Evolutionary conservation across 2,888 invertebrate genomes (phyloP), one percentile per base, ranked within the genome.

Genomic region (Chymomyza amoena): DNA sequence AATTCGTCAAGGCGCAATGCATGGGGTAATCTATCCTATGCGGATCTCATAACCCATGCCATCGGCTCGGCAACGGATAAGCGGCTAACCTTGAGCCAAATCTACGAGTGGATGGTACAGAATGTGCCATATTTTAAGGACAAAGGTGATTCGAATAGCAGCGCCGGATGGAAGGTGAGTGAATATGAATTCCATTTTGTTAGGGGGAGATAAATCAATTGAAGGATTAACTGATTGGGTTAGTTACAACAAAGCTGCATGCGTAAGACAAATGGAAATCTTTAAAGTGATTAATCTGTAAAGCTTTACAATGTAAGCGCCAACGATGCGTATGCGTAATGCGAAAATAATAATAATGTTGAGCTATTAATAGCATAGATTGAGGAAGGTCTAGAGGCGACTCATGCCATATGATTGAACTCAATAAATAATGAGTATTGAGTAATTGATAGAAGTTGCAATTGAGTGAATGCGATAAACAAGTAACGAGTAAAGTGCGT

Each of bases 101-200:
- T 99, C 90, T 99, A 99, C 94, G 99, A 99, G 93, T 99, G 99
- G 99, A 99, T 99, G 99, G 99, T 99, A 74, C 97, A 98, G 92
- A 99, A 99, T 92, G 98, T 99, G 89, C 96, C 98, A 87, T 99
- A 99, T 93, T 99, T 99, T 94, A 98, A 99, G 93, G 99, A 99
- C 93, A 99, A 99, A 92, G 99, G 99, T 56, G 99, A 99, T 93
- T 98, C 97, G 92, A 99, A 99, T 92, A 98, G 98, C 91, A 99
- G 99, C 71, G 99, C 99, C 76, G 99, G 99, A 91, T 99, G 99
- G 99, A 99, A 99, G 98, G 99, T 99, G 92, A 93, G 96, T 92
- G 1, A 7, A 9, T 36, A 1, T 0, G 1, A 56, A 56, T 25
- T 10, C 25, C 25, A 10, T 18, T 56, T 56, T 4, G 0, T 25